phyloP scores from a whole-genome alignment of 1,140 invertebrate species.

The Zelostemma sp. region DNA sequence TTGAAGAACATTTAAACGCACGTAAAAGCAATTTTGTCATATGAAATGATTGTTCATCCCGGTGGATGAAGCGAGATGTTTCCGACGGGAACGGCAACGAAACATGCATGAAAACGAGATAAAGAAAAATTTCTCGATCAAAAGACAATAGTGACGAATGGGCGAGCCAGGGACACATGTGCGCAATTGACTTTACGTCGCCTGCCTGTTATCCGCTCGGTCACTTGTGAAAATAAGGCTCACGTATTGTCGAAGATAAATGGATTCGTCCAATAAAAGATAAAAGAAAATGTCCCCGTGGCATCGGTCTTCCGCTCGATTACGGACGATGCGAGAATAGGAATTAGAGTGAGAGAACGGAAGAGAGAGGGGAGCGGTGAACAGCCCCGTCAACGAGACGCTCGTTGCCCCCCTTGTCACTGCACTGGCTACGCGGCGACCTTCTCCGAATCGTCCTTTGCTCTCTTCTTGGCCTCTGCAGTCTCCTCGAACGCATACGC shows the following conservation, averaged over 20 bases:
- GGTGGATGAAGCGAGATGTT: not conserved
- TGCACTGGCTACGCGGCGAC: conserved; percentile 4
- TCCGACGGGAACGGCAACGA: not conserved
- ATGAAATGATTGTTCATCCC: not conserved
- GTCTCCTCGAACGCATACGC: conserved; percentile 18
- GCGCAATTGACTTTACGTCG: conserved; percentile 18
- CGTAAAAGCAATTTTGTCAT: not conserved
- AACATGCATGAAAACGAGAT: not conserved
- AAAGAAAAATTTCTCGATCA: not conserved
- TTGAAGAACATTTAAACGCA: too few relatives aligned
- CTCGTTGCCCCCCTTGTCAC: conserved; percentile 32
- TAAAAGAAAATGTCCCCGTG: conserved; percentile 36
- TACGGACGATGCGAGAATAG: conserved; percentile 38
- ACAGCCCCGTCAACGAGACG: conserved; percentile 26
- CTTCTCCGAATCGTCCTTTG: not conserved
- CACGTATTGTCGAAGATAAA: conserved; percentile 28
- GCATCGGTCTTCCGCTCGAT: conserved; percentile 44
- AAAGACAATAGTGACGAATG: conserved; percentile 3
- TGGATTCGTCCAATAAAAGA: conserved; percentile 30
- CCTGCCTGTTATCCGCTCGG: conserved; percentile 13
- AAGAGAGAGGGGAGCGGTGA: conserved; percentile 10
- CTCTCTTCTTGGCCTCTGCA: not conserved
- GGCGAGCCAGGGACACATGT: not conserved
- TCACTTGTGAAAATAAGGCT: conserved; percentile 30
- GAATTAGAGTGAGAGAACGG: conserved; percentile 19